A percentile compares a stretch with the other conserved stretches of the same genome.
Evolutionary conservation across 2,797 vertebrate species (phyloP).

Genomic region (Catharus ustulatus): DNA sequence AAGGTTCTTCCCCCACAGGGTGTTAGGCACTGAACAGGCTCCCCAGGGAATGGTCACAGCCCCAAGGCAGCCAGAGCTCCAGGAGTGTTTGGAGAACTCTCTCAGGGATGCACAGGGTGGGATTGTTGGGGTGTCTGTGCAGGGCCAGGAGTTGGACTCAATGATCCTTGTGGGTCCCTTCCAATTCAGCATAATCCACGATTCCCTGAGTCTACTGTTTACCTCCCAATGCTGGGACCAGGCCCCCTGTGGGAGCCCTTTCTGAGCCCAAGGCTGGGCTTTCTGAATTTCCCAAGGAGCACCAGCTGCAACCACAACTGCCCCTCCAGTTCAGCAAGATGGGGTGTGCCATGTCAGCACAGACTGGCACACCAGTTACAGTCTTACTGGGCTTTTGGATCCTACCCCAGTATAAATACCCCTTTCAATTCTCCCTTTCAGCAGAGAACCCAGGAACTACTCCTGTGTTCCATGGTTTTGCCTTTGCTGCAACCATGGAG

Average conservation of each 20-base stretch:
- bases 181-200: background rate
- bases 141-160: rapidly evolving
- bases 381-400: background rate
- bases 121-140: background rate
- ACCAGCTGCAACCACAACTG: background rate
- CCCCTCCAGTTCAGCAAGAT: background rate
- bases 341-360: background rate
- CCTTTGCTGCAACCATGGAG: background rate
- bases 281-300: background rate
- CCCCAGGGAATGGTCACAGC: background rate
- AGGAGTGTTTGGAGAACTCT: rapidly evolving
- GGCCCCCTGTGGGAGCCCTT: background rate
- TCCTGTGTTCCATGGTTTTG: background rate
- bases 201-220: background rate
- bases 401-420: background rate
- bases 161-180: background rate
- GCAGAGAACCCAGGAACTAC: background rate
- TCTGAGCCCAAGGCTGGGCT: rapidly evolving
- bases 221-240: background rate
- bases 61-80: background rate
- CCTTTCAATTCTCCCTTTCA: background rate
- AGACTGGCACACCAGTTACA: background rate
- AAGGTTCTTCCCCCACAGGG: background rate
- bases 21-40: rapidly evolving
- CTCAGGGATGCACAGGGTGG: background rate